Conservation (phyloP, 2,888 invertebrate species). For the Orthosia cruda region DNA sequence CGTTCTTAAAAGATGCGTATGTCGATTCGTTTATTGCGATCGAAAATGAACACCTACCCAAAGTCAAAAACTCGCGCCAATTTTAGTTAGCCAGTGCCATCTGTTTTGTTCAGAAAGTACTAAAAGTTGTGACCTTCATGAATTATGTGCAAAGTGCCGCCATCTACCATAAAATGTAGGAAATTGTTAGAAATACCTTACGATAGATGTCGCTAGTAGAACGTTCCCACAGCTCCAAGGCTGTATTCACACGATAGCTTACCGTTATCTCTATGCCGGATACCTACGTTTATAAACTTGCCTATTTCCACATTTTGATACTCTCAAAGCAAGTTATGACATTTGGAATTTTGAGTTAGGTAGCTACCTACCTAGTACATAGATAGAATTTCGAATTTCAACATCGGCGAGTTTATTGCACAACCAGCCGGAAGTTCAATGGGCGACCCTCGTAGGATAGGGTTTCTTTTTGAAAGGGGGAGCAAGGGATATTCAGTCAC, state of each 20-base stretch:
- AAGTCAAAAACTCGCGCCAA: slow-evolving; percentile 42
- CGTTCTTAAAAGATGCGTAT: not conserved
- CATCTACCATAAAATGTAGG: slow-evolving; percentile 34
- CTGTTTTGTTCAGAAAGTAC: slow-evolving; percentile 24
- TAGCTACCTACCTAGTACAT: not conserved
- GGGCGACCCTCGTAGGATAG: slow-evolving; percentile 16
- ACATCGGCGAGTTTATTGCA: slow-evolving; percentile 4
- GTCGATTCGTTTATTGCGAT: not conserved
- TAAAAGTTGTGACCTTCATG: slow-evolving; percentile 13
- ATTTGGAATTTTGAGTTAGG: slow-evolving; percentile 1
- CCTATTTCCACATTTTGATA: slow-evolving; percentile 43
- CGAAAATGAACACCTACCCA: not conserved
- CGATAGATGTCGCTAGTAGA: slow-evolving; percentile 65
- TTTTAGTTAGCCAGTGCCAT: slow-evolving; percentile 44
- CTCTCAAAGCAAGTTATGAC: slow-evolving; percentile 13
- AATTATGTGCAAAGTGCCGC: slow-evolving; percentile 20
- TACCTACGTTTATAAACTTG: slow-evolving; percentile 37
- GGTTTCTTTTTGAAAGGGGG: slow-evolving; percentile 37
- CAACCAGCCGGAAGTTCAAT: slow-evolving; percentile 36
- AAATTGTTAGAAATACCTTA: slow-evolving; percentile 30
- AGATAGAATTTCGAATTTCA: slow-evolving; percentile 2
- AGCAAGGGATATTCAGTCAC: slow-evolving; percentile 8
- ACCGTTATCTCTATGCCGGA: slow-evolving; percentile 65
- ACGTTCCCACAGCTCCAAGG: slow-evolving; percentile 66
- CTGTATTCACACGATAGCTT: slow-evolving; percentile 67